A percentile compares a stretch with the other conserved stretches of the same genome.
Conservation (phyloP, 1,140 invertebrate genomes). For the Pantala flavescens region DNA sequence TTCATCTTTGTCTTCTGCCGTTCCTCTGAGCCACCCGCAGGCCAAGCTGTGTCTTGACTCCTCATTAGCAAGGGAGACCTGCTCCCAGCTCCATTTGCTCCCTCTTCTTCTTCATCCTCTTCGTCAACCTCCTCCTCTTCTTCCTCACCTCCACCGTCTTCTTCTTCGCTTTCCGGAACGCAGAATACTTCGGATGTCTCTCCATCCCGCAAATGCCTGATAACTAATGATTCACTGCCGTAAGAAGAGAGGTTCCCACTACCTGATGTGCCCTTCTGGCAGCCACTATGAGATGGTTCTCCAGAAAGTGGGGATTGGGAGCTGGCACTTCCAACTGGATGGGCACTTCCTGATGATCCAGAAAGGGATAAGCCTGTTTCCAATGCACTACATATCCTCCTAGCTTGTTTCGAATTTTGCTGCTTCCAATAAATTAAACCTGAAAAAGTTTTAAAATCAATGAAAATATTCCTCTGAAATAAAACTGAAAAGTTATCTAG, state of each 20-base stretch:
- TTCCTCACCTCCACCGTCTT: constrained; percentile 29
- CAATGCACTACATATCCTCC: constrained; percentile 51
- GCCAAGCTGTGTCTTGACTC: background rate
- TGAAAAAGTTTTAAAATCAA: background rate
- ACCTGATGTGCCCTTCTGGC: background rate
- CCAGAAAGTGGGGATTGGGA: background rate
- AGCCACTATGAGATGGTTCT: constrained; percentile 12
- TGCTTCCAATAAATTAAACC: constrained; percentile 24
- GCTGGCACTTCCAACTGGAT: background rate
- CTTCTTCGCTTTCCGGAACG: constrained; percentile 26
- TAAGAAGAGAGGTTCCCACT: background rate
- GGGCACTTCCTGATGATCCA: background rate
- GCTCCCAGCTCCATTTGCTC: constrained; percentile 12
- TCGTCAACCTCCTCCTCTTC: constrained; percentile 25
- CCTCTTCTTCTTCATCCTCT: constrained; percentile 21
- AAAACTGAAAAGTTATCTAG: too few relatives aligned
- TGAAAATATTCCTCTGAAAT: constrained; percentile 11
- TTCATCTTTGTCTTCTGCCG: background rate
- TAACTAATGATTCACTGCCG: background rate
- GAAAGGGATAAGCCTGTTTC: background rate
- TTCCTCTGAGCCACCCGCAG: background rate
- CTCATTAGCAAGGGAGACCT: background rate
- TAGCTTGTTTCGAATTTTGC: constrained; percentile 30
- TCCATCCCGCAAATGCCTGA: constrained; percentile 54
- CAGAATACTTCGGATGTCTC: constrained; percentile 59